Evolutionary conservation across 2,888 invertebrate genomes (phyloP), one percentile per base, ranked within the genome.

Genomic region (Netelia inedita): DNA sequence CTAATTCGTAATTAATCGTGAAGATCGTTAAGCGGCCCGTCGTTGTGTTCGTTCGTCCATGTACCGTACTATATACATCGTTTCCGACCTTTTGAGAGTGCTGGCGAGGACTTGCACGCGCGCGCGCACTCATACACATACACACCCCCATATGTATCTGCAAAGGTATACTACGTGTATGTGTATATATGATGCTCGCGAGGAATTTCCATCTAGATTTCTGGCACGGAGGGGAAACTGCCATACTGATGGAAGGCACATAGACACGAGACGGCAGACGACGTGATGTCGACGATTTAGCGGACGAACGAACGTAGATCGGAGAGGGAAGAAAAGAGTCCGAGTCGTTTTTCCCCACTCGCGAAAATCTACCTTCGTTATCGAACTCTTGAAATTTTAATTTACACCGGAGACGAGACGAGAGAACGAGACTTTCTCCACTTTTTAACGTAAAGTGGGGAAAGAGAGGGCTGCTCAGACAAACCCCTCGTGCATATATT

Each of bases 351-450:
- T 50, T 21, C 8, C 21, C 35, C 50, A 50, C 65, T 35, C 46
- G 55, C 23, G 65, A 66, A 11, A 66, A 72, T 61, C 55, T 53
- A 66, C 55, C 87, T 89, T 91, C 90, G 88, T 90, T 91, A 90
- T 91, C 89, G 86, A 83, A 88, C 89, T 89, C 89, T 89, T 90
- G 88, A 91, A 91, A 90, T 88, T 90, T 91, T 89, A 89, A 90
- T 85, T 85, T 81, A 85, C 81, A 78, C 73, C 74, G 23, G 69
- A 46, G 46, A 65, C 65, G 78, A 69, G 61, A 55, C 35, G 50
- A 65, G 35, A 21, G 50, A 65, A 21, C 35, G 43, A 21, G 21
- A 50, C 19, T 53, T 50, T 57, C 43, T 28, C 35, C 35, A 35
- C 35, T 35, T 35, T 35, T 35, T 57, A 19, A 57, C 57, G 57